Percentiles rank a stretch among this genome's conserved stretches.
phyloP scores from a whole-genome alignment of 2,888 invertebrate species.

The Diaphora mendica region DNA sequence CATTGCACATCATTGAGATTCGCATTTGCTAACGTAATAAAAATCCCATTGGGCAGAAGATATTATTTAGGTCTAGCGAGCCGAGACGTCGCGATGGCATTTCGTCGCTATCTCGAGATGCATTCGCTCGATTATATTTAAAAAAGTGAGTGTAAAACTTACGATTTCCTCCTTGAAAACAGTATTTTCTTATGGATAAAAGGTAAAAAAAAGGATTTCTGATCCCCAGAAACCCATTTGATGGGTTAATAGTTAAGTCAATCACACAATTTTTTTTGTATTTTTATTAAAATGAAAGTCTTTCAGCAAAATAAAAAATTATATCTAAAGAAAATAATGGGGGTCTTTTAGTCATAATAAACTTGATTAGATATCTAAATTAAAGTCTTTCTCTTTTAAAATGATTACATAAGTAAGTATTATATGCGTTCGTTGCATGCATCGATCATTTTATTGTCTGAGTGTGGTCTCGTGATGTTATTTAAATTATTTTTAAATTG shows the following conservation, averaged over 20 bases:
- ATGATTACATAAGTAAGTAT: conserved; percentile 30
- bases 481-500: conserved; percentile 14
- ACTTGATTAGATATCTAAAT: conserved; percentile 32
- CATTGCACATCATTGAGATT: neutral
- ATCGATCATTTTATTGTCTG: conserved; percentile 21
- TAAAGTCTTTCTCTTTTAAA: conserved; percentile 25
- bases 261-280: no score
- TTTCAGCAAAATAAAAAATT: conserved; percentile 21
- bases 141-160: no score
- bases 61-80: neutral
- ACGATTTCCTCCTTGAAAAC: no score
- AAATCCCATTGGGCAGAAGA: neutral
- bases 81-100: neutral
- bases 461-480: conserved; percentile 22
- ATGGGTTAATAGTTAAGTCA: no score
- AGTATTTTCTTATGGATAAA: no score
- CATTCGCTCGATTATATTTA: neutral
- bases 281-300: conserved; percentile 24
- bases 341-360: conserved; percentile 27
- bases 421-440: conserved; percentile 22
- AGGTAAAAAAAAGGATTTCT: no score
- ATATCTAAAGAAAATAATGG: conserved; percentile 38
- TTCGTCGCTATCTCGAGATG: neutral
- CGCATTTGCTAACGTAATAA: conserved; percentile 4
- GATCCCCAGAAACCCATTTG: no score